A percentile compares a stretch with the other conserved stretches of the same genome.
These are phyloP conservation scores for Poecilia wingei DNA, from an alignment of 2,797 vertebrate genomes.

Conservation along the genomic window DNA sequence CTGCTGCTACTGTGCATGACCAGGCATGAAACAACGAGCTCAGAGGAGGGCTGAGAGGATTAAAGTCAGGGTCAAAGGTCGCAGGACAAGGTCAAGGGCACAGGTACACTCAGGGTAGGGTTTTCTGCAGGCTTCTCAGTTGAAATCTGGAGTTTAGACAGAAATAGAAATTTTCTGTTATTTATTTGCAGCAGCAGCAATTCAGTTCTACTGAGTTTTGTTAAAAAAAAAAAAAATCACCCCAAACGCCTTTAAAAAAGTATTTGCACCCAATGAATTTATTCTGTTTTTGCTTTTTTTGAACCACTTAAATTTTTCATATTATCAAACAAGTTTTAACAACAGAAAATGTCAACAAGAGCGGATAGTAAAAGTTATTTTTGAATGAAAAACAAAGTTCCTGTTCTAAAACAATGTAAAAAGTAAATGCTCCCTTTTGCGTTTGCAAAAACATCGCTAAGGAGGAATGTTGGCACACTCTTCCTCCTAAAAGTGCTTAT, in stretches of 20 bases:
- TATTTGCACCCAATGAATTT: not conserved
- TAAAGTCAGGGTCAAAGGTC: slow-evolving; percentile 64
- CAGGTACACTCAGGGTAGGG: not conserved
- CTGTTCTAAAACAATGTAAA: not conserved
- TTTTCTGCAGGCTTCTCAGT: not conserved
- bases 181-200: not conserved
- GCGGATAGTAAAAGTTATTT: not conserved
- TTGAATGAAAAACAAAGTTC: not conserved
- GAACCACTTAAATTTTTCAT: not conserved
- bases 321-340: not conserved
- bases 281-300: not conserved
- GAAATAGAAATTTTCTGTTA: not conserved
- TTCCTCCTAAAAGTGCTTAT: not conserved
- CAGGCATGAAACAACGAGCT: slow-evolving; percentile 70
- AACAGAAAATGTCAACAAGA: not conserved
- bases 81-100: slow-evolving; percentile 56
- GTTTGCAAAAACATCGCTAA: not conserved
- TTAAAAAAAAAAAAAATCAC: too few relatives aligned
- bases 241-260: not conserved
- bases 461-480: not conserved
- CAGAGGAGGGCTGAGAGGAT: slow-evolving; percentile 70
- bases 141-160: not conserved
- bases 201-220: not conserved
- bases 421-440: not conserved
- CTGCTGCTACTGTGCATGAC: slow-evolving; percentile 63